These are phyloP conservation scores for Xyrauchen texanus DNA, from an alignment of 2,113 vertebrate species.

Conservation along the genomic window DNA sequence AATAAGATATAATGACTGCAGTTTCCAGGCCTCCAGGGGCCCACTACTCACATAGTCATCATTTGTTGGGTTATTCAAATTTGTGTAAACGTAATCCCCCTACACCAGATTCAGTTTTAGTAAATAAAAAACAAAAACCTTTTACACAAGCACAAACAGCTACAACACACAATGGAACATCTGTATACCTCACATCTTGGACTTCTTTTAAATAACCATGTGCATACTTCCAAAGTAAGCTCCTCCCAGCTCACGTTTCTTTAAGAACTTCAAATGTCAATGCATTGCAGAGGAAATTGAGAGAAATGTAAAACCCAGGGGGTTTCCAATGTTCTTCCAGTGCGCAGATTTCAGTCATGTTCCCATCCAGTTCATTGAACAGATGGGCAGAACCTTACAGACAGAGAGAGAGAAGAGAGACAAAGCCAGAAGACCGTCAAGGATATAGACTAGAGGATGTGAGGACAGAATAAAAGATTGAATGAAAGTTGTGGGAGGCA, in stretches of 20 bases:
- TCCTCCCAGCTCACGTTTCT: conserved; percentile 34
- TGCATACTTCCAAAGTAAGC: conserved; percentile 21
- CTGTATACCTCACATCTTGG: conserved; percentile 64
- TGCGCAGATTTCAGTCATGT: conserved; percentile 29
- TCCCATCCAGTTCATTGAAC: conserved; percentile 42
- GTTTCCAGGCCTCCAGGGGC: neutral
- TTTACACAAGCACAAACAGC: conserved; percentile 2
- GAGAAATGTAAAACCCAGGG: conserved; percentile 22
- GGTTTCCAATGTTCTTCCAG: conserved; percentile 19
- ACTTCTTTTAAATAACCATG: conserved; percentile 40
- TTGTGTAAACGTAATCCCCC: conserved; percentile 45
- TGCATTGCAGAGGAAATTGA: neutral
- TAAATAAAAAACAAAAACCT: neutral
- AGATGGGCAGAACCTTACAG: conserved; percentile 40
- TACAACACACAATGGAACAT: conserved; percentile 42
- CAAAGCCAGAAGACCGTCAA: neutral
- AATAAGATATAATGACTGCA: conserved; percentile 20
- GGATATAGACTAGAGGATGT: neutral
- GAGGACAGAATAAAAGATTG: conserved; percentile 3
- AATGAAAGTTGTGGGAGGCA: neutral
- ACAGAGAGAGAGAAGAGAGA: neutral
- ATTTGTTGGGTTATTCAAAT: conserved; percentile 49
- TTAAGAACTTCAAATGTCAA: conserved; percentile 26
- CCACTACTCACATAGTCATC: conserved; percentile 13
- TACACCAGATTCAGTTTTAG: conserved; percentile 4